Evolutionary conservation across 37 sponge, comb jelly and placozoan genomes (phyloP), one percentile per base, ranked within the genome.

Genomic region (Diacarnus erythraeanus): DNA sequence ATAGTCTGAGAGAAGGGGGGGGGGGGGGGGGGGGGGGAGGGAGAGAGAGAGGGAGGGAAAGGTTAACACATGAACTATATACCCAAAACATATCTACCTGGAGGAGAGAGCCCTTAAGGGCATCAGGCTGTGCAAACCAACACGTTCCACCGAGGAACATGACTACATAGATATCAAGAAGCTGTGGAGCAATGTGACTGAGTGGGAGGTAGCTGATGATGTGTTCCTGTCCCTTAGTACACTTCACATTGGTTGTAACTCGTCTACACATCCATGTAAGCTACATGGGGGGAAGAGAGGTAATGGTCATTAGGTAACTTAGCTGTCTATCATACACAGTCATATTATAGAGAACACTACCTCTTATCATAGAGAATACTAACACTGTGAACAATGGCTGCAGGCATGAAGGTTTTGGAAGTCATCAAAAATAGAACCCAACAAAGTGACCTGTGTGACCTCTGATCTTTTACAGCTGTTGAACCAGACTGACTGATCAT

Each of bases 101-200:
- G n/a, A 86, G 65, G 34, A 95, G 82, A 37, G 93, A 86, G 1
- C 95, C 95, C 82, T 96, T 96, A 69, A 96, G 78, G 42, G 97
- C 97, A 60, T 96, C 95, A 6, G 95, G 95, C 73, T 88, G 91
- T 23, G 97, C 97, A 83, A 94, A 94, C 87, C 87, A 94, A 29
- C 72, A 78, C 18, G 94, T 90, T 9, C 84, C 92, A 0, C 74
- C 89, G 40, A 36, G 26, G 21, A 57, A 29, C 71, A 94, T 63
- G 47, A 47, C 30, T 26, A 37, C 27, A 82, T 91, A 91, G 57
- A 97, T 81, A 68, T 97, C 97, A 26, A 90, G 41, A 0, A 91
- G 39, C 54, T 95, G 96, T 27, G 96, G 65, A 4, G 96, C 93
- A 17, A 95, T 75, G 66, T 95, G 93, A 33, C 87, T 86, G 10